A percentile compares a stretch with the other conserved stretches of the same genome.
These are phyloP conservation scores for Catostomus latipinnis DNA, from an alignment of 2,797 vertebrate genomes.

Conservation along the genomic window DNA sequence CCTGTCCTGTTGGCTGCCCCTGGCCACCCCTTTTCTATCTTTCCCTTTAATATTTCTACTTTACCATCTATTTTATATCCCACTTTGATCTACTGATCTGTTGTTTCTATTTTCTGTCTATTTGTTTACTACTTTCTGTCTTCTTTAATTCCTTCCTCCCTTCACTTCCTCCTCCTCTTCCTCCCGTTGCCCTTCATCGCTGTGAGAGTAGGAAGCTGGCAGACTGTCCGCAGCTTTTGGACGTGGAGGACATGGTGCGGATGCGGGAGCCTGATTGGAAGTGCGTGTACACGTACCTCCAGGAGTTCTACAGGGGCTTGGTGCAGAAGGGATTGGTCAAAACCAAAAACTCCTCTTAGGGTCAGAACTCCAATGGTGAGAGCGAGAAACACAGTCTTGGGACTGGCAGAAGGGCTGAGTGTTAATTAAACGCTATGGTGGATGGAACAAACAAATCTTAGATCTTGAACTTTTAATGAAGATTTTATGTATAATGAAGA, in stretches of 20 bases:
- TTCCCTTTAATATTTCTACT: conserved; percentile 16
- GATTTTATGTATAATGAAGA: too few relatives aligned
- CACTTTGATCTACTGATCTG: background rate
- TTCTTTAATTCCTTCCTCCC: conserved; percentile 64
- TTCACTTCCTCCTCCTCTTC: conserved; percentile 70
- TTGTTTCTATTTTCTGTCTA: conserved; percentile 70
- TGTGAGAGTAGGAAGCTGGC: conserved; percentile 89
- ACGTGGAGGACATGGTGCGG: conserved; percentile 99
- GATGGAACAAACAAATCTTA: too few relatives aligned
- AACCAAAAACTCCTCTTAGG: conserved; percentile 96
- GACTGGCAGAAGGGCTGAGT: too few relatives aligned
- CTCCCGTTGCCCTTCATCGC: conserved; percentile 57
- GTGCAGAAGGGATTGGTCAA: conserved; percentile 99
- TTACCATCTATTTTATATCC: conserved; percentile 65
- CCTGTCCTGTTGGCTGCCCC: conserved; percentile 46
- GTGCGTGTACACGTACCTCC: conserved; percentile 99
- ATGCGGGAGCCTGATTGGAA: conserved; percentile 99
- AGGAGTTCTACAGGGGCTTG: conserved; percentile 99
- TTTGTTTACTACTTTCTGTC: conserved; percentile 44
- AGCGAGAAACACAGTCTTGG: conserved; percentile 62
- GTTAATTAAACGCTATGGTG: background rate
- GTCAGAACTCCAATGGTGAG: conserved; percentile 83
- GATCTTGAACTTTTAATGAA: too few relatives aligned
- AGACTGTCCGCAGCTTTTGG: conserved; percentile 98
- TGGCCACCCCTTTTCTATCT: conserved; percentile 23